Conservation (phyloP, 2,113 vertebrate genomes). For the Ictalurus furcatus region DNA sequence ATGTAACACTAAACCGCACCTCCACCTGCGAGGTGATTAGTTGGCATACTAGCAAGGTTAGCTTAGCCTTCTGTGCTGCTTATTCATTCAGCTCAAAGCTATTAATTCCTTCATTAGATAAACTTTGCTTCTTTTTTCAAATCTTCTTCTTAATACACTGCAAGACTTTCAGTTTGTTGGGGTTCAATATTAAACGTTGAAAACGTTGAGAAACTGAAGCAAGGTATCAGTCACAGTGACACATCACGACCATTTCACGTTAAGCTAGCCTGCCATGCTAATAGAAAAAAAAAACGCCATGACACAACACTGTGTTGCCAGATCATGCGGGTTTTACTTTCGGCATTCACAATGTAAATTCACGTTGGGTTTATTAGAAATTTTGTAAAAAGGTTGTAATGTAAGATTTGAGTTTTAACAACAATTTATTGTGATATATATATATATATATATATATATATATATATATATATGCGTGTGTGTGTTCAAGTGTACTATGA, state of each 20-base stretch:
- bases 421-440: no score
- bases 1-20: not conserved
- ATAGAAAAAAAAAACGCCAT: not conserved
- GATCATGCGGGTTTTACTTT: not conserved
- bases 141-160: not conserved
- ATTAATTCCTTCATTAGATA: not conserved
- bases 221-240: not conserved
- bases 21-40: not conserved
- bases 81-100: not conserved
- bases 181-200: no score
- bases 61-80: not conserved
- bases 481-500: not conserved
- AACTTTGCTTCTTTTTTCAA: not conserved
- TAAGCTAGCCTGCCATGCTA: not conserved
- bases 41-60: not conserved
- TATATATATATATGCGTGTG: no score
- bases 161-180: not conserved
- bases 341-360: not conserved
- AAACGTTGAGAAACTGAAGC: not conserved
- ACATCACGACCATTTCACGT: no score
- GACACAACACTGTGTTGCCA: not conserved
- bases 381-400: not conserved
- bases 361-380: accelerated
- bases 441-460: no score
- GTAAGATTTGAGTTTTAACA: not conserved